Evolutionary conservation across 2,113 vertebrate species (phyloP).

Genomic region (Colistium nudipinnis): DNA sequence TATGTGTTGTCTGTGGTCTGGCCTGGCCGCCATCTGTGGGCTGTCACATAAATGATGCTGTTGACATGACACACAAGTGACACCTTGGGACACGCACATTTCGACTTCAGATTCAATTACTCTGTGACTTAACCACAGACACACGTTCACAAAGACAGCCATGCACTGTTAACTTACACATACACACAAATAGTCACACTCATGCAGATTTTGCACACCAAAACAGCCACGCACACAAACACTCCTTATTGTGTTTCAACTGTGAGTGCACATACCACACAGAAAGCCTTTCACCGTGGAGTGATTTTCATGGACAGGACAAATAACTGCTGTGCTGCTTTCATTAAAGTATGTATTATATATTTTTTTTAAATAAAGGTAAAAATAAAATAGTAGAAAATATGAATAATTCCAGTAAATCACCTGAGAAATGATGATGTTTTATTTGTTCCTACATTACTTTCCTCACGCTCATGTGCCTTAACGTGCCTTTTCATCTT

Average conservation of each 20-base stretch:
- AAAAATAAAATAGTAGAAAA: background rate
- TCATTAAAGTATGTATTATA: background rate
- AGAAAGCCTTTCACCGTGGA: constrained; percentile 13
- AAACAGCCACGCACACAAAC: background rate
- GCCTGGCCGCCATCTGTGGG: constrained; percentile 30
- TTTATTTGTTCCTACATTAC: too few relatives aligned
- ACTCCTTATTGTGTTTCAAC: constrained; percentile 28
- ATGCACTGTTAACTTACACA: constrained; percentile 4
- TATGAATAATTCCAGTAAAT: background rate
- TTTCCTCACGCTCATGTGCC: too few relatives aligned
- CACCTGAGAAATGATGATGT: too few relatives aligned
- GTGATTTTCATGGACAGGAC: background rate
- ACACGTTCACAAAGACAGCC: background rate
- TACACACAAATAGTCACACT: background rate
- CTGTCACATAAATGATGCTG: constrained; percentile 19
- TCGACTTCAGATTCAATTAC: constrained; percentile 16
- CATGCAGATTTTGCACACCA: background rate
- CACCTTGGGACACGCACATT: constrained; percentile 29
- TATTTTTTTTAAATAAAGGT: background rate
- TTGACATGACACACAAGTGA: constrained; percentile 36
- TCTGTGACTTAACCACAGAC: background rate
- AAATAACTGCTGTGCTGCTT: constrained; percentile 6
- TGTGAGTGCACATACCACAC: constrained; percentile 51
- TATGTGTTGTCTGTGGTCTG: constrained; percentile 23
- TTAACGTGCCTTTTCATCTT: background rate